Percentiles rank a stretch among this genome's conserved stretches.
Conservation (phyloP, 2,888 invertebrate genomes). For the Hydroisotoma schaefferi region DNA sequence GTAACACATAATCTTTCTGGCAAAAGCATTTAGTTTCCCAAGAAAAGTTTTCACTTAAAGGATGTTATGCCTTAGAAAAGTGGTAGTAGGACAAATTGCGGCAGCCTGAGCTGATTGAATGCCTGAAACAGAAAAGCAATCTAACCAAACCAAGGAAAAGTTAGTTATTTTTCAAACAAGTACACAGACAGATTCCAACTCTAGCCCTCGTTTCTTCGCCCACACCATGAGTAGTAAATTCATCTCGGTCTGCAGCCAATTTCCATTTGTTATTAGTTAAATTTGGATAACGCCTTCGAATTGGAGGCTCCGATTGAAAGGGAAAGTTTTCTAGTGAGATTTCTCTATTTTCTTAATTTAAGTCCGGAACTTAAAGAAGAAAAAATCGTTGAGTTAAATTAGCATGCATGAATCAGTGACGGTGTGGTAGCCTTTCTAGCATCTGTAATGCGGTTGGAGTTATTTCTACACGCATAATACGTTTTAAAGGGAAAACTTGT, state of each 20-base stretch:
- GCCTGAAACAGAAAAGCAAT: constrained; percentile 24
- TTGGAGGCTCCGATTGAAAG: constrained; percentile 41
- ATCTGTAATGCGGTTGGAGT: too few relatives aligned
- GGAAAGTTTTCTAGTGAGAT: constrained; percentile 37
- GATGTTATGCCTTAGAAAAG: constrained; percentile 14
- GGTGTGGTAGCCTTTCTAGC: too few relatives aligned
- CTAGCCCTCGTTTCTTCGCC: neutral
- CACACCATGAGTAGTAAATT: constrained; percentile 8
- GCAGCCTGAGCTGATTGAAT: constrained; percentile 16
- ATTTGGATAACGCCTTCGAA: constrained; percentile 43
- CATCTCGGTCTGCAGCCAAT: constrained; percentile 30
- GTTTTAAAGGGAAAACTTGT: too few relatives aligned
- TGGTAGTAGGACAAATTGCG: constrained; percentile 18
- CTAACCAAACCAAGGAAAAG: constrained; percentile 15
- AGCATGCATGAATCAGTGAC: constrained; percentile 20
- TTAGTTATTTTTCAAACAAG: constrained; percentile 14
- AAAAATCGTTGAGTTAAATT: constrained; percentile 20
- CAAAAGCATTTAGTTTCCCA: constrained; percentile 9
- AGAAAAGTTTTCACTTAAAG: constrained; percentile 9
- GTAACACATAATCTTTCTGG: constrained; percentile 10
- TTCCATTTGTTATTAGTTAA: constrained; percentile 48
- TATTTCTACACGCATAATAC: too few relatives aligned
- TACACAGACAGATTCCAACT: neutral
- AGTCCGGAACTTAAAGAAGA: constrained; percentile 9
- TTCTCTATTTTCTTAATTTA: constrained; percentile 21